Evolutionary conservation across 2,797 vertebrate genomes (phyloP).

Genomic region (Chelidonichthys spinosus): DNA sequence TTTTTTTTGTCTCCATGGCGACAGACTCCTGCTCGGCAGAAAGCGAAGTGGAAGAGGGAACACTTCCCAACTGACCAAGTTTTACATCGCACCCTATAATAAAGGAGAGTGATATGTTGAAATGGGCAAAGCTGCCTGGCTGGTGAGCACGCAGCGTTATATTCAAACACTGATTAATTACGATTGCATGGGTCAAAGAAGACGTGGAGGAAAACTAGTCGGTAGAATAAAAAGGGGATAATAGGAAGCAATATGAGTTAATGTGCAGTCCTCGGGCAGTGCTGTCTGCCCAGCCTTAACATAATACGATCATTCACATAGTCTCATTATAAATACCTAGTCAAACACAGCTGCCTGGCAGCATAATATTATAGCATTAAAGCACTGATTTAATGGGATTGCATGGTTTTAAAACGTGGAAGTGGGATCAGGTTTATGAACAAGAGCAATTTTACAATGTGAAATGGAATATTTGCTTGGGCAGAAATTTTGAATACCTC

Average conservation of each 20-base stretch:
- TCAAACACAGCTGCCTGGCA: constrained; percentile 60
- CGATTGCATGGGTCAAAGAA: constrained; percentile 43
- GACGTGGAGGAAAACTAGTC: background rate
- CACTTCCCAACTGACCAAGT: constrained; percentile 53
- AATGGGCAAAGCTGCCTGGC: constrained; percentile 56
- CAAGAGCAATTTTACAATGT: constrained; percentile 10
- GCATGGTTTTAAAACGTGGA: constrained; percentile 49
- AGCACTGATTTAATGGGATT: constrained; percentile 50
- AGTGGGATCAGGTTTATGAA: constrained; percentile 33
- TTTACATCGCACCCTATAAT: constrained; percentile 65
- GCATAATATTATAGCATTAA: constrained; percentile 37
- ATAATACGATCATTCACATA: constrained; percentile 36
- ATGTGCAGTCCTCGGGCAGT: constrained; percentile 8
- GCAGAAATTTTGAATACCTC: constrained; percentile 3
- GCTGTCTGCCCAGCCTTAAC: constrained; percentile 16
- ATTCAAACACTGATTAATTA: constrained; percentile 59
- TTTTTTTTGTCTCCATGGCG: constrained; percentile 57
- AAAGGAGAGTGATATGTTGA: constrained; percentile 44
- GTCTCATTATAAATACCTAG: constrained; percentile 53
- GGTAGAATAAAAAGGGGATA: constrained; percentile 20
- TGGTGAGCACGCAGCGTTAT: constrained; percentile 17
- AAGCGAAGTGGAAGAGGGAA: constrained; percentile 52
- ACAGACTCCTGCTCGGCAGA: constrained; percentile 58
- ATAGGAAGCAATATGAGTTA: constrained; percentile 18
- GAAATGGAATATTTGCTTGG: background rate